Evolutionary conservation across 2,113 vertebrate species (phyloP), one percentile per base, ranked within the genome.

Genomic region (Pampusana beccarii): DNA sequence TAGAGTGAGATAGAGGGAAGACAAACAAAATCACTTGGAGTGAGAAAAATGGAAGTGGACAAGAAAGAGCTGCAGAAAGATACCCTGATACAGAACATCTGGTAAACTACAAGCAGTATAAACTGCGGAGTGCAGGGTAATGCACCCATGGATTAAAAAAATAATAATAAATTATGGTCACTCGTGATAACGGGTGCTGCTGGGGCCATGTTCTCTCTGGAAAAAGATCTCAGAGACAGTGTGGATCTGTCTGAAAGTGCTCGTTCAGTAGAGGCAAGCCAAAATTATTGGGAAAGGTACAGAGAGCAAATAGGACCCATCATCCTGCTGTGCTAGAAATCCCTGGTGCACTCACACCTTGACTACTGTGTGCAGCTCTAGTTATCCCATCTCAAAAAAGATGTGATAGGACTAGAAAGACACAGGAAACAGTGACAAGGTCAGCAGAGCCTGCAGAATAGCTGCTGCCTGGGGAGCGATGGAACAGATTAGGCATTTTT

Each of bases 401-500:
- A 72, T 42, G 65, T 2, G 6, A 34, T 20, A 80, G 74, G 88
- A 65, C 34, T 62, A 46, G 93, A 80, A 93, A 86, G 88, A 73
- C 60, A 65, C 46, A 83, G 90, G 85, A 88, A 88, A 21, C 9
- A 10, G 75, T 0, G 5, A 83, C 85, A 94, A 93, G 85, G 84
- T 81, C 80, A 88, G 75, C 6, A 16, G 69, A 86, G 74, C 1
- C 1, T 93, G 81, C 72, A 42, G 82, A 90, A 66, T 60, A 73
- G 74, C 75, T 92, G 90, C 77, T 93, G 83, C 91, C 57, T 8
- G 1, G 86, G 80, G 77, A 89, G 77, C 6, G 1, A 50, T 64
- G 61, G 66, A 93, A 89, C 65, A 81, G 65, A 79, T 93, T 10
- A 87, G 73, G 61, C 58, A 65, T 79, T 92, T 92, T 93, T 87